Conservation (phyloP, 2,113 vertebrate species). For the Bungarus multicinctus region DNA sequence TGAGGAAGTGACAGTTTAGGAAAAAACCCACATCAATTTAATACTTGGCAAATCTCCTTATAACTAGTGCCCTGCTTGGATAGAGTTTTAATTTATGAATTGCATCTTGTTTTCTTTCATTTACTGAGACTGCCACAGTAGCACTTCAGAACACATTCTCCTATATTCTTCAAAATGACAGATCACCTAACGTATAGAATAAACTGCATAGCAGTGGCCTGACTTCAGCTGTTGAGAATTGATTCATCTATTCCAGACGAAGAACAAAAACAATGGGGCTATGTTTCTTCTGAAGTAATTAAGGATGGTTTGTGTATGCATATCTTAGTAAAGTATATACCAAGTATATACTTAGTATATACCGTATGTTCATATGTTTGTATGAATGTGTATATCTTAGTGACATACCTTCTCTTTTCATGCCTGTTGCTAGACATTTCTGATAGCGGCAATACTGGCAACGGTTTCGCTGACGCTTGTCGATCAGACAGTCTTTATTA, state of each 20-base stretch:
- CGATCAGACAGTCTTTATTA: slow-evolving; percentile 92
- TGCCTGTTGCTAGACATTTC: slow-evolving; percentile 96
- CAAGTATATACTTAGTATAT: no score
- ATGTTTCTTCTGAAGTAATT: neutral
- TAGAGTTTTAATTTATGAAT: slow-evolving; percentile 6
- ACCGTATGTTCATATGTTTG: neutral
- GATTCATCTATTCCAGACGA: neutral
- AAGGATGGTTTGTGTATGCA: neutral
- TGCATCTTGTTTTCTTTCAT: rapidly evolving
- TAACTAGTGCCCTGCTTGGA: neutral
- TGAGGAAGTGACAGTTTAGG: neutral
- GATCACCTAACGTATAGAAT: neutral
- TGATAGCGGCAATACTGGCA: slow-evolving; percentile 99
- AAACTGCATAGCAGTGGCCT: neutral
- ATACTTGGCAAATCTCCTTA: slow-evolving; percentile 33
- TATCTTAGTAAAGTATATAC: neutral
- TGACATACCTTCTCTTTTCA: slow-evolving; percentile 92
- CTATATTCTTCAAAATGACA: neutral
- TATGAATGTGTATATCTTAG: neutral
- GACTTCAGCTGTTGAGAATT: neutral
- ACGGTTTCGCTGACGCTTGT: slow-evolving; percentile 95
- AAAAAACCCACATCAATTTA: neutral
- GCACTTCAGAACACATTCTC: neutral
- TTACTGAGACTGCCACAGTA: neutral
- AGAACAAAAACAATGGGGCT: neutral